A percentile compares a stretch with the other conserved stretches of the same genome.
Conservation (phyloP, 2,113 vertebrate species). For the Cariama cristata region DNA sequence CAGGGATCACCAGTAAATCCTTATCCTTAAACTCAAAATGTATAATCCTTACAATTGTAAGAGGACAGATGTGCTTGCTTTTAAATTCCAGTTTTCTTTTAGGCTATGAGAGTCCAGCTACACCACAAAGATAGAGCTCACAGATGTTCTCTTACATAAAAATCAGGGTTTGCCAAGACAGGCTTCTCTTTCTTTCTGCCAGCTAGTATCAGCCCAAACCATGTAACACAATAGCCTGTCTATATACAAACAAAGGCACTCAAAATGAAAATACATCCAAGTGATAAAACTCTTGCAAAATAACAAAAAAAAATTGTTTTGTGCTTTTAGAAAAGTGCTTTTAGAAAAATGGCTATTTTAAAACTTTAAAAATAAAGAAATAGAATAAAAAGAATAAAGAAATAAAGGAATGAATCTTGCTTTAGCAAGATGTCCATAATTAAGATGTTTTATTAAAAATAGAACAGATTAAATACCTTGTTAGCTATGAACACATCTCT, state of each 20-base stretch:
- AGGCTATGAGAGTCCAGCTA: background rate
- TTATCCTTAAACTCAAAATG: background rate
- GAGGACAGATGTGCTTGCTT: background rate
- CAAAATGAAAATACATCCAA: background rate
- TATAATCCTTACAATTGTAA: background rate
- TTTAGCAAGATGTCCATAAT: background rate
- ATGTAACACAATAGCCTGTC: constrained; percentile 20
- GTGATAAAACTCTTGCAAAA: background rate
- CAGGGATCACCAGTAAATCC: background rate
- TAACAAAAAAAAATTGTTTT: background rate
- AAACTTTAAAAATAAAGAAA: background rate
- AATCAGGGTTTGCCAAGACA: background rate
- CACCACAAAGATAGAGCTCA: background rate
- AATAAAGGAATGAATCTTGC: background rate
- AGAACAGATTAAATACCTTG: background rate
- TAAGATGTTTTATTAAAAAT: background rate
- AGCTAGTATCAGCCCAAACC: background rate
- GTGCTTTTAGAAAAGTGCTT: background rate
- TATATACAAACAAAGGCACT: background rate
- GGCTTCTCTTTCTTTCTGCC: constrained; percentile 11
- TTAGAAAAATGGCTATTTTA: background rate
- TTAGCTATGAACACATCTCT: background rate
- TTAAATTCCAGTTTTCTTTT: background rate
- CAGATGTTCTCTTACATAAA: constrained; percentile 26
- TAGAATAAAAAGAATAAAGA: background rate